A percentile compares a stretch with the other conserved stretches of the same genome.
phyloP scores from a whole-genome alignment of 1,140 invertebrate genomes.

The Probaryconus sp. region DNA sequence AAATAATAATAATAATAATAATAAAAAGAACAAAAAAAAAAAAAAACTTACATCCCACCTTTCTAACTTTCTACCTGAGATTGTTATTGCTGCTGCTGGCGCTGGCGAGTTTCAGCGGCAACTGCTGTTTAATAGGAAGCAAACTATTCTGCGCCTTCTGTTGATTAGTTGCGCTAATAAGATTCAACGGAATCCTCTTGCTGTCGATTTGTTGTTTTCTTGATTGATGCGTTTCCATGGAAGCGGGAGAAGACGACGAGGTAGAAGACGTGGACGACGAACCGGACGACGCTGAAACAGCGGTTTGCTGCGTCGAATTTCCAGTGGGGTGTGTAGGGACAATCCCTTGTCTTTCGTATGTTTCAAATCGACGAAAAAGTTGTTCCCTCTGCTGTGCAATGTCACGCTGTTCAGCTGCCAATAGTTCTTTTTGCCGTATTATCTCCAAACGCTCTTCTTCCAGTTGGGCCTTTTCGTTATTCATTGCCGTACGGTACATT shows the following conservation, averaged over 20 bases:
- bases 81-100: slow-evolving; percentile 76
- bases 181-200: slow-evolving; percentile 82
- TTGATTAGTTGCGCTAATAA: slow-evolving; percentile 90
- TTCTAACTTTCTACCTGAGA: slow-evolving; percentile 68
- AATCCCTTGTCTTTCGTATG: slow-evolving; percentile 84
- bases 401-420: slow-evolving; percentile 87
- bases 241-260: slow-evolving; percentile 53
- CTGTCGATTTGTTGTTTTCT: slow-evolving; percentile 65
- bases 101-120: slow-evolving; percentile 88
- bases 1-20: no score
- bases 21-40: slow-evolving; percentile 24
- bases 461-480: slow-evolving; percentile 82
- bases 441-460: slow-evolving; percentile 82
- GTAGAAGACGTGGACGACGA: slow-evolving; percentile 58
- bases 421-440: slow-evolving; percentile 81
- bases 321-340: slow-evolving; percentile 76
- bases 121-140: slow-evolving; percentile 87
- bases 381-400: slow-evolving; percentile 91
- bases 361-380: slow-evolving; percentile 89
- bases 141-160: slow-evolving; percentile 82
- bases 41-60: slow-evolving; percentile 47
- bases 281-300: slow-evolving; percentile 15
- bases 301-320: slow-evolving; percentile 64
- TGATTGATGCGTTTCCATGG: slow-evolving; percentile 63
- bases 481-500: slow-evolving; percentile 83